These are phyloP conservation scores for Mactromeris polynyma DNA, from an alignment of 2,888 invertebrate species.

Conservation along the genomic window DNA sequence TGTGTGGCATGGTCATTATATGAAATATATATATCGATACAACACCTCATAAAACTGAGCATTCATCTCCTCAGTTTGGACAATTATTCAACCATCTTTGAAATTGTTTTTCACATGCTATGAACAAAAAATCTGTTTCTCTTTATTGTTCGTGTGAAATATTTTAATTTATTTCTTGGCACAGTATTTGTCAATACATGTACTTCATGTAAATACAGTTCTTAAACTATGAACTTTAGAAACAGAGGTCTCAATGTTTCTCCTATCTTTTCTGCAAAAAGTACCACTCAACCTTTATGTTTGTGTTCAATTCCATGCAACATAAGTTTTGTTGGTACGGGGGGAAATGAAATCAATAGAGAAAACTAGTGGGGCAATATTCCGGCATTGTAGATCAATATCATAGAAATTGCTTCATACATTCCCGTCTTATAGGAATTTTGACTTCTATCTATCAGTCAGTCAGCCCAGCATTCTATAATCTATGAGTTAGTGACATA, in stretches of 20 bases:
- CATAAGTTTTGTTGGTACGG: not conserved
- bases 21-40: too few relatives aligned
- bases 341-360: not conserved
- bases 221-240: too few relatives aligned
- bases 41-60: too few relatives aligned
- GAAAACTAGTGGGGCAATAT: not conserved
- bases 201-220: too few relatives aligned
- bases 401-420: not conserved
- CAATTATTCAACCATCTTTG: too few relatives aligned
- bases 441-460: not conserved
- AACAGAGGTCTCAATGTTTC: too few relatives aligned
- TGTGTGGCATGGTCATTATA: not conserved
- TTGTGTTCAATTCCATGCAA: not conserved
- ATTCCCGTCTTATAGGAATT: not conserved
- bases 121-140: too few relatives aligned
- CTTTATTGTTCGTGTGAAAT: too few relatives aligned
- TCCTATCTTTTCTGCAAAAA: not conserved
- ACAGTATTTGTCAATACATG: too few relatives aligned
- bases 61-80: too few relatives aligned
- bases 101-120: too few relatives aligned
- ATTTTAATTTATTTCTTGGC: too few relatives aligned
- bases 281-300: not conserved
- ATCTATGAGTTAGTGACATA: not conserved
- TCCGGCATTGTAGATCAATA: constrained; percentile 8
- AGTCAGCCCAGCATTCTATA: not conserved